phyloP scores from a whole-genome alignment of 1,140 invertebrate species.

The Atopsyche davidsoni region DNA sequence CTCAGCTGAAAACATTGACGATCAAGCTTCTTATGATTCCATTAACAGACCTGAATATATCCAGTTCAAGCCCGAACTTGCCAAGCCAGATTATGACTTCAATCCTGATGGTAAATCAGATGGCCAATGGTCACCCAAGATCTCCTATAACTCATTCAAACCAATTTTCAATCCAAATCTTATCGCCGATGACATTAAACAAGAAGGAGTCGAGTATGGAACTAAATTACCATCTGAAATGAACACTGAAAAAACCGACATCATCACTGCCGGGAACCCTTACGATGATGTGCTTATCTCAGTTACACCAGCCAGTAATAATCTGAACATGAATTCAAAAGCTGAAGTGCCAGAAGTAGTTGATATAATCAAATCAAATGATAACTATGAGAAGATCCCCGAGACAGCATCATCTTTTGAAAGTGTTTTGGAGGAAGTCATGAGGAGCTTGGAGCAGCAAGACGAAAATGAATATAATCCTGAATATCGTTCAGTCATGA shows the following conservation, averaged over 20 bases:
- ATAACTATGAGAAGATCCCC: conserved; percentile 19
- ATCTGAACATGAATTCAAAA: conserved; percentile 29
- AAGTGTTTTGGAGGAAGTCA: conserved; percentile 48
- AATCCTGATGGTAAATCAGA: conserved; percentile 34
- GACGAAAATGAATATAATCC: conserved; percentile 47
- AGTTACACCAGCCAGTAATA: conserved; percentile 43
- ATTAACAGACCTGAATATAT: conserved; percentile 43
- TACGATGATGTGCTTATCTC: conserved; percentile 44
- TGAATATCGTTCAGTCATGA: conserved; percentile 45
- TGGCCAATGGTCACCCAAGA: conserved; percentile 60
- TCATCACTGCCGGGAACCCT: conserved; percentile 45
- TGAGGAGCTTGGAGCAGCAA: conserved; percentile 48
- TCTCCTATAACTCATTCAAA: conserved; percentile 51
- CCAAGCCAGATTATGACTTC: conserved; percentile 37
- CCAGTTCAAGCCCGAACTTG: conserved; percentile 26
- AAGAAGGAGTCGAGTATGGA: conserved; percentile 31
- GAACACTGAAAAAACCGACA: conserved; percentile 37
- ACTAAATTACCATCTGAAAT: conserved; percentile 27
- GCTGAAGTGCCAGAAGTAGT: conserved; percentile 22
- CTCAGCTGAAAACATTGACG: conserved; percentile 37
- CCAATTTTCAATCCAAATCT: conserved; percentile 49
- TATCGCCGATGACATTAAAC: conserved; percentile 39
- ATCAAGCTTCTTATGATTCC: conserved; percentile 45
- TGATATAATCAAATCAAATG: not conserved
- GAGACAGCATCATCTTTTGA: conserved; percentile 44